A percentile compares a stretch with the other conserved stretches of the same genome.
phyloP scores from a whole-genome alignment of 2,888 invertebrate species.

The Epistrophella euchroma region DNA sequence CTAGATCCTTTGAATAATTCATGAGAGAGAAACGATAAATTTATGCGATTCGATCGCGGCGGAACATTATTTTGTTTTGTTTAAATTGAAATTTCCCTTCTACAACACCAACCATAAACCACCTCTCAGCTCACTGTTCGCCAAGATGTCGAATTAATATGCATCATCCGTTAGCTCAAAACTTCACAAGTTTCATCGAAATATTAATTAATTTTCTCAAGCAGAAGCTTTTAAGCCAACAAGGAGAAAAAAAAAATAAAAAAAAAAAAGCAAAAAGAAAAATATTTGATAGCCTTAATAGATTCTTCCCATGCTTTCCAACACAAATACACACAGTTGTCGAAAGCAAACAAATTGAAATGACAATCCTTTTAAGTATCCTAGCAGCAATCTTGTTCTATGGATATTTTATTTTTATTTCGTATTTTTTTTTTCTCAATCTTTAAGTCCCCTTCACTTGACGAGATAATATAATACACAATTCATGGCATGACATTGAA shows the following conservation, averaged over 20 bases:
- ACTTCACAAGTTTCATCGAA: constrained; percentile 49
- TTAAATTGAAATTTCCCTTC: constrained; percentile 58
- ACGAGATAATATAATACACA: constrained; percentile 34
- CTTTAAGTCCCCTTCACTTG: constrained; percentile 21
- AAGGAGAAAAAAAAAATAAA: constrained; percentile 21
- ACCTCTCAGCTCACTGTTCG: constrained; percentile 16
- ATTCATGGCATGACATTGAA: constrained; percentile 70
- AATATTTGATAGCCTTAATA: constrained; percentile 58
- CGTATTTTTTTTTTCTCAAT: constrained; percentile 7
- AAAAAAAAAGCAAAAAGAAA: constrained; percentile 24
- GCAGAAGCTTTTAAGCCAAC: constrained; percentile 25
- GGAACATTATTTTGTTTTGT: neutral
- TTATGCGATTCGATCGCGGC: constrained; percentile 46
- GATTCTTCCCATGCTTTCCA: constrained; percentile 46
- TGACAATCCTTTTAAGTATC: constrained; percentile 64
- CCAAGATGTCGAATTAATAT: constrained; percentile 65
- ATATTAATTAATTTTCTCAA: constrained; percentile 68
- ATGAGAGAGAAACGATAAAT: constrained; percentile 47
- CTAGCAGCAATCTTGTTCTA: constrained; percentile 46
- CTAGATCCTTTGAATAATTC: constrained; percentile 58
- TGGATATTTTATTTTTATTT: constrained; percentile 17
- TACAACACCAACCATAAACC: no score
- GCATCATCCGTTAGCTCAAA: constrained; percentile 60
- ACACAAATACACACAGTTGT: constrained; percentile 33
- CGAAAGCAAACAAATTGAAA: constrained; percentile 62